Evolutionary conservation across 1,140 invertebrate genomes (phyloP), one percentile per base, ranked within the genome.

Genomic region (Latrodectus geometricus): DNA sequence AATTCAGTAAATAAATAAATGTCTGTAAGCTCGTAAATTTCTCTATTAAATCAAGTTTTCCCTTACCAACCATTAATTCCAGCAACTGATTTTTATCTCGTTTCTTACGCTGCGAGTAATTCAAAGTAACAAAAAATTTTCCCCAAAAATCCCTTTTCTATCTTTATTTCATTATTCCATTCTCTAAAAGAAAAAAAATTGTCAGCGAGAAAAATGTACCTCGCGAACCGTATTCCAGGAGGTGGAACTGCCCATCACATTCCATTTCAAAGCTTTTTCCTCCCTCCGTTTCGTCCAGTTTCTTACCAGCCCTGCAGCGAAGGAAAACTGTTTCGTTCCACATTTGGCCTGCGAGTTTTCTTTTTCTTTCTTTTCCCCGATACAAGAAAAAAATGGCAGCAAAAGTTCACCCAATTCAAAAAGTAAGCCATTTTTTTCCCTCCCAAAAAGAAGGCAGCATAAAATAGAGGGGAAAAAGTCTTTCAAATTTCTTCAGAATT

Each of bases 91-190:
- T 35, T 35, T 35, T 35, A 35, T 35, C 35, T 35, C 35, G 35
- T 35, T 35, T 35, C 35, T 35, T 35, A 35, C 35, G 2, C 35
- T 35, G 35, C 1, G 35, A 35, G 35, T 35, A 35, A 35, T 35
- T 35, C 35, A 35, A 35, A 35, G 35, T 35, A 35, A 35, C 35
- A 35, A 35, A 35, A 35, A 35, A 3, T 35, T 35, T 35, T 35
- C 35, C 5, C 35, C 35, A 35, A 35, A 69, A 69, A 69, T 20
- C 14, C 20, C 17, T 69, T 23, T 20, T 69, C 15, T n/a, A 20
- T n/a, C 20, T 69, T 69, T 69, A 69, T 69, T 69, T 69, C 20
- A 69, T 69, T 69, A 69, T 23, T 69, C 17, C 20, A n/a, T 69
- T 69, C n/a, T 61, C 17, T n/a, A 12, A 61, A n/a, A n/a, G 66